These are phyloP conservation scores for Astropecten irregularis DNA, from an alignment of 53 echinoderm and acorn worm genomes.

Conservation along the genomic window DNA sequence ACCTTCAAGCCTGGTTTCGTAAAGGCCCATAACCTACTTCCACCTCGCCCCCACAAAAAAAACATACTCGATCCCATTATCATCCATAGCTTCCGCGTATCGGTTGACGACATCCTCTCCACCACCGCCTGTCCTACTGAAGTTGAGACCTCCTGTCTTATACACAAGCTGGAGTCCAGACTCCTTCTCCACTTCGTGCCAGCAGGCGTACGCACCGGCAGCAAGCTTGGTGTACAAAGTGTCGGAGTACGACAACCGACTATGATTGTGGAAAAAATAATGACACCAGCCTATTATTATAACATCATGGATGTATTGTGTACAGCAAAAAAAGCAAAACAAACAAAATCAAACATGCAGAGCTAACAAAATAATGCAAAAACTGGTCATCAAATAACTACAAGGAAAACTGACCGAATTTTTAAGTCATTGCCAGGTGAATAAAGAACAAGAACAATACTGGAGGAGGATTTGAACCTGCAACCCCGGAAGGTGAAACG, in stretches of 20 bases:
- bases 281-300: neutral
- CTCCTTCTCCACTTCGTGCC: constrained; percentile 81
- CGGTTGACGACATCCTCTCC: constrained; percentile 47
- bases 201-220: constrained; percentile 70
- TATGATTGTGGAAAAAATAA: neutral
- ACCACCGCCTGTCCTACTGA: constrained; percentile 58
- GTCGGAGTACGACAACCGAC: constrained; percentile 74
- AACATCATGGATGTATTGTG: neutral
- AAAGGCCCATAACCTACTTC: no score
- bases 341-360: no score
- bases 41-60: no score
- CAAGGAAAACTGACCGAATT: no score
- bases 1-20: no score
- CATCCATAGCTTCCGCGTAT: constrained; percentile 78
- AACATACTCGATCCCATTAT: constrained; percentile 80
- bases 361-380: no score
- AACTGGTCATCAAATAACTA: no score
- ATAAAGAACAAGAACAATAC: no score
- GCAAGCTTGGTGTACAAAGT: constrained; percentile 71
- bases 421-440: no score
- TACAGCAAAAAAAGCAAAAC: neutral
- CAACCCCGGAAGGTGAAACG: no score
- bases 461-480: no score
- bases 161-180: constrained; percentile 84
- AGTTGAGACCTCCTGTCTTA: constrained; percentile 83